A percentile compares a stretch with the other conserved stretches of the same genome.
phyloP scores from a whole-genome alignment of 2,113 vertebrate genomes.

The Pollachius pollachius region DNA sequence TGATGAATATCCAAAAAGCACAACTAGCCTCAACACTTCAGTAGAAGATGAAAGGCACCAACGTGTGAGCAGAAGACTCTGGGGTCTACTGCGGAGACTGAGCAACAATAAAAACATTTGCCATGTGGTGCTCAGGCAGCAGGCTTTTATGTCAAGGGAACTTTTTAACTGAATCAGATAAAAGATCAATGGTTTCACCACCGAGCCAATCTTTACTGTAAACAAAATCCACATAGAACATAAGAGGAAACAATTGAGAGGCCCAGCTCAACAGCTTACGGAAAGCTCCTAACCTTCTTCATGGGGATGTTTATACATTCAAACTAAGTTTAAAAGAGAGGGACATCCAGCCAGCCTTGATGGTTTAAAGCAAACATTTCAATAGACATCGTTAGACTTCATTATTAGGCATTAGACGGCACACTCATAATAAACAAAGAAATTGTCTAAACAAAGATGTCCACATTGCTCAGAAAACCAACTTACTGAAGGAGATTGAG shows the following conservation, averaged over 20 bases:
- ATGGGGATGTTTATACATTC: conserved; percentile 24
- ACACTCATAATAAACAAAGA: too few species aligned
- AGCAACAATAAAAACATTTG: conserved; percentile 10
- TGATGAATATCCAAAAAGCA: too few species aligned
- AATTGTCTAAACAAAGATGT: too few species aligned
- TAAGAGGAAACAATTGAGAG: conserved; percentile 55
- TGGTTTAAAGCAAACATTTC: too few species aligned
- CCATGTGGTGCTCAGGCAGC: conserved; percentile 27
- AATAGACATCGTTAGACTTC: too few species aligned
- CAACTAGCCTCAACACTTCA: too few species aligned
- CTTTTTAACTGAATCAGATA: conserved; percentile 35
- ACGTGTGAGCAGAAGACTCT: neutral
- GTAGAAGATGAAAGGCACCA: too few species aligned
- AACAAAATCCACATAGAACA: conserved; percentile 40
- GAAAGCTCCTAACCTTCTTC: conserved; percentile 24
- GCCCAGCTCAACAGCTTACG: conserved; percentile 39
- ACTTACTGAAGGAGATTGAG: too few species aligned
- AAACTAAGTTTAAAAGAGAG: conserved; percentile 7
- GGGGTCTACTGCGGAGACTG: neutral
- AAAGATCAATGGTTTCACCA: conserved; percentile 34
- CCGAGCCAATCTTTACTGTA: conserved; percentile 46
- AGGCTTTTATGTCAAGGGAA: conserved; percentile 27
- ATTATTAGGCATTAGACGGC: too few species aligned
- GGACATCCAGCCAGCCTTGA: too few species aligned
- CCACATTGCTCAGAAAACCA: too few species aligned